Base-by-base conservation (phyloP, 2,797 vertebrate species). In the Coregonus sp. region DNA sequence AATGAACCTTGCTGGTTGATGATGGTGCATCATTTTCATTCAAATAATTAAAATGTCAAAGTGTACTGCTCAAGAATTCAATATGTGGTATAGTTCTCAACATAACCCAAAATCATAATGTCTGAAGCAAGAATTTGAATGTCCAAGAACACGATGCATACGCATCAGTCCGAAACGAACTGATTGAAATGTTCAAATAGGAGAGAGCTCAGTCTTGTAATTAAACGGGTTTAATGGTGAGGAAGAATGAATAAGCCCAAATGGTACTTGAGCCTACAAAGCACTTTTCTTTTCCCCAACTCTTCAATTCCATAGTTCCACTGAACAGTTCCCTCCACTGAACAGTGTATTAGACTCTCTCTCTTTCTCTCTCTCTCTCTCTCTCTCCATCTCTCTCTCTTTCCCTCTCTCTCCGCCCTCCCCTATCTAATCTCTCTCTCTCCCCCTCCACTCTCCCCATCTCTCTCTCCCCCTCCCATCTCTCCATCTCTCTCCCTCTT, bases 151-250 rank as follows among this genome's bases (percentile, higher is more conserved):
- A 9, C 5, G 69, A 20, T 4, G n/a, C 9, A 25, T 9, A 52
- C 25, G 14, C 7, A 52, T 40, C 33, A 16, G 14, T 18, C 37
- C 37, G 3, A 16, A 7, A 14, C 5, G 1, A 52, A 52, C 68
- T 69, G 56, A 80, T 75, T 78, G 11, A 40, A 70, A 80, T 74
- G 78, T 78, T 54, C 61, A 83, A 80, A 70, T 66, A 2, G 35
- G 65, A 52, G 6, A 65, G 16, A 52, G 61, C 66, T 81, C 63
- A 14, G 51, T 75, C 68, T 29, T 72, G 69, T 74, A 83, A 87
- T 84, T 78, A 73, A 85, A 76, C 29, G 9, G 0, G 77, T 81
- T 68, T 79, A 68, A 74, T 25, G 56, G 35, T 54, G n/a, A 73
- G 72, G 56, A 77, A 66, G 72, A 77, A 71, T 4, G 7, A 56